Conservation (phyloP, 2,888 invertebrate genomes). For the Eudemis profundana region DNA sequence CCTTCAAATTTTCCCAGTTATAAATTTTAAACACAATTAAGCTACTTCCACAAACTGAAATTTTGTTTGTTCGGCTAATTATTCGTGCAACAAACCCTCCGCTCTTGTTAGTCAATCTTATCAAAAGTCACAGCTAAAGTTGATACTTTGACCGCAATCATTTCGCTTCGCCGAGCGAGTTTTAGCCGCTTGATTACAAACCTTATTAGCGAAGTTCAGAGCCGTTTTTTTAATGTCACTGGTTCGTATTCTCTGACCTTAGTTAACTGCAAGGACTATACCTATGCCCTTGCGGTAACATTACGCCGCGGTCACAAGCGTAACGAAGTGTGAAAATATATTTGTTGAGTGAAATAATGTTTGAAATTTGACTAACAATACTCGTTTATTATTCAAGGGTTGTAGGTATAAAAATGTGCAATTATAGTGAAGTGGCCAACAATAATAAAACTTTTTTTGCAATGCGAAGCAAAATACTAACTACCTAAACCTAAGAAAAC, state of each 20-base stretch:
- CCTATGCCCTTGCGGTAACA: conserved; percentile 5
- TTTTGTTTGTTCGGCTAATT: conserved; percentile 9
- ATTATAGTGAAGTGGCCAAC: not conserved
- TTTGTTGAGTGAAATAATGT: conserved; percentile 5
- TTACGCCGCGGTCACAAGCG: conserved; percentile 7
- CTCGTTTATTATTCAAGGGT: conserved; percentile 9
- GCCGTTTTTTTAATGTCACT: not conserved
- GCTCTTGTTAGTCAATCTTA: conserved; percentile 3
- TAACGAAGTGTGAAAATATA: conserved; percentile 24
- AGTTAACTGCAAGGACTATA: not conserved
- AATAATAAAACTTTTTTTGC: conserved; percentile 1
- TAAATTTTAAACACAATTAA: conserved; percentile 3
- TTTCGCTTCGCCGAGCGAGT: not conserved
- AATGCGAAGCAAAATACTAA: not conserved
- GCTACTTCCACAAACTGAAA: not conserved
- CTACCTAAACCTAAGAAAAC: not conserved
- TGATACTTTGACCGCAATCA: conserved; percentile 1
- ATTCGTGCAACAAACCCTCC: conserved; percentile 5
- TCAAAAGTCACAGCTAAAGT: conserved; percentile 7
- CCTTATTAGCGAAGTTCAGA: not conserved
- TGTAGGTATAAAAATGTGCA: not conserved
- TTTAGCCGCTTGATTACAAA: not conserved
- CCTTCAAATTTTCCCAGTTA: not conserved
- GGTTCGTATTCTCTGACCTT: not conserved
- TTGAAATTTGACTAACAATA: conserved; percentile 13